Percentiles rank a stretch among this genome's conserved stretches.
phyloP scores from a whole-genome alignment of 92 coral and sea anemone species.

The Isaurus tuberculatus region DNA sequence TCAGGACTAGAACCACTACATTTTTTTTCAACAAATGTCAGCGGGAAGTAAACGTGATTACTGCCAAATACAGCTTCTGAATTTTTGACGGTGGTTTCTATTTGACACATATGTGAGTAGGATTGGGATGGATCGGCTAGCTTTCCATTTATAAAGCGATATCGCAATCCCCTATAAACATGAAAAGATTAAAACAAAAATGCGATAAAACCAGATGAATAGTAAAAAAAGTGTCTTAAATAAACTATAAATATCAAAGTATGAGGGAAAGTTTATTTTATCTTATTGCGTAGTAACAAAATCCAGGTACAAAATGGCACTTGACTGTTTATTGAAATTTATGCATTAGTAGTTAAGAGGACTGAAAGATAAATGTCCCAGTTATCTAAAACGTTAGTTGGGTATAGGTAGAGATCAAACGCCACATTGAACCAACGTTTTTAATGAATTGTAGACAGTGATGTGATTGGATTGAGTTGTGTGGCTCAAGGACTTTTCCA shows the following conservation, averaged over 20 bases:
- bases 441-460: no score
- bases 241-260: not conserved
- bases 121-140: slow-evolving; percentile 18
- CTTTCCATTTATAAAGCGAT: not conserved
- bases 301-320: no score
- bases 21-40: slow-evolving; percentile 29
- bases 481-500: no score
- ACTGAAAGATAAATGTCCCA: no score
- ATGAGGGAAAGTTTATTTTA: no score
- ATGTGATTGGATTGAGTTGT: no score
- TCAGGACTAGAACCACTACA: slow-evolving; percentile 10
- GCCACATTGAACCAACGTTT: no score
- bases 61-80: slow-evolving; percentile 17
- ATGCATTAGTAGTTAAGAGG: no score
- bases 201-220: not conserved
- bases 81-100: not conserved
- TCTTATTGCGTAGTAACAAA: no score
- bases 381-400: no score
- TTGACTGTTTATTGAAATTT: no score
- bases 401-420: no score
- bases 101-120: slow-evolving; percentile 30
- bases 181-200: not conserved
- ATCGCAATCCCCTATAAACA: slow-evolving; percentile 8
- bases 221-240: not conserved
- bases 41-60: slow-evolving; percentile 23